phyloP scores from a whole-genome alignment of 2,888 invertebrate species.

The Enchytraeus crypticus region DNA sequence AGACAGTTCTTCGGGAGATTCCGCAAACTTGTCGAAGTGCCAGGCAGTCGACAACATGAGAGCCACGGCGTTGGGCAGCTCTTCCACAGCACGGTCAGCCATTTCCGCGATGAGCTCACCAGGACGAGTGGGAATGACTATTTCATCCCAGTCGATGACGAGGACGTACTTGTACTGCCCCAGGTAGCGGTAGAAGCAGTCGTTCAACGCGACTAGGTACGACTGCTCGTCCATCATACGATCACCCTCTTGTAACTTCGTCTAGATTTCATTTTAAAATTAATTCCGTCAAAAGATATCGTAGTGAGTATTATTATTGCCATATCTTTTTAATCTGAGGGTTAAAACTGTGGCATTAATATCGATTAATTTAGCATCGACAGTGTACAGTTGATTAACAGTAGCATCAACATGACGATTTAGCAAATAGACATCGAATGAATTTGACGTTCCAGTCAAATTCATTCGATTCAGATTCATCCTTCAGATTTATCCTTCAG shows the following conservation, averaged over 20 bases:
- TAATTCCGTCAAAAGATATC: too few relatives aligned
- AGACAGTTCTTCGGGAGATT: background rate
- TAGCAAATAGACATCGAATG: too few relatives aligned
- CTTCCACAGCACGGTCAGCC: background rate
- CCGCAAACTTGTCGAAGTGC: slow-evolving; percentile 8
- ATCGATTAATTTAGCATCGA: too few relatives aligned
- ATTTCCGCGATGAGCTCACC: background rate
- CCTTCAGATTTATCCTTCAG: too few relatives aligned
- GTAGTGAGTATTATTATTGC: too few relatives aligned
- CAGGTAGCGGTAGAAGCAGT: slow-evolving; percentile 13
- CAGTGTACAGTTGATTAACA: too few relatives aligned
- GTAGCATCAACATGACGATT: too few relatives aligned
- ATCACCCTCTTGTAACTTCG: background rate
- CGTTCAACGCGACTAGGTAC: slow-evolving; percentile 18
- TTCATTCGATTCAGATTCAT: too few relatives aligned
- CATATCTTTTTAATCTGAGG: too few relatives aligned
- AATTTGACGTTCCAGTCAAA: too few relatives aligned
- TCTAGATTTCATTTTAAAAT: too few relatives aligned
- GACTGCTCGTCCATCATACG: slow-evolving; percentile 6
- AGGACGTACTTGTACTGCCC: slow-evolving; percentile 1
- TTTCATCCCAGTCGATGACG: slow-evolving; percentile 10
- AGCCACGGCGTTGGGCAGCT: slow-evolving; percentile 1
- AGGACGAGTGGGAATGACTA: slow-evolving; percentile 3
- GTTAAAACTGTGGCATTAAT: too few relatives aligned
- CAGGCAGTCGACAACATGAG: slow-evolving; percentile 6